These are phyloP conservation scores for Pangasius mekongensis DNA, from an alignment of 2,797 vertebrate species.

Conservation along the genomic window DNA sequence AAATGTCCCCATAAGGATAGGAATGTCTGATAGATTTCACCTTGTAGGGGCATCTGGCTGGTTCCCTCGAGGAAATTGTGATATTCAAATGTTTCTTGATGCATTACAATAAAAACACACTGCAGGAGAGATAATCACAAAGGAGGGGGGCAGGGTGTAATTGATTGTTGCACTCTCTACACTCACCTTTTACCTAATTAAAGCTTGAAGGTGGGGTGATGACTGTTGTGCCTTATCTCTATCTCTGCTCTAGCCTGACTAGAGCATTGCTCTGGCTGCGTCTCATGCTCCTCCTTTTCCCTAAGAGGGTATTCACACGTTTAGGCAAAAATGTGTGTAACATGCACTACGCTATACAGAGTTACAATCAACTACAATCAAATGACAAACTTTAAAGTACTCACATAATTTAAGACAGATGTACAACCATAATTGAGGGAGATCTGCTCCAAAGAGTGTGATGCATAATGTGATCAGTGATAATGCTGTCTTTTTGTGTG, in stretches of 20 bases:
- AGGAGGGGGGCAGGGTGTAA: conserved; percentile 42
- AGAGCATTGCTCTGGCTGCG: background rate
- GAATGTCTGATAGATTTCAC: background rate
- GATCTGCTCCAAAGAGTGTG: background rate
- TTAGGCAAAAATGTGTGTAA: background rate
- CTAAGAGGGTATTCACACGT: background rate
- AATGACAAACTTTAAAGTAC: background rate
- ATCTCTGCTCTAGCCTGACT: conserved; percentile 5
- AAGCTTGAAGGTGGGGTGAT: conserved; percentile 62
- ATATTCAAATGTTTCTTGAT: conserved; percentile 19
- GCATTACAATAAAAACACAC: conserved; percentile 28
- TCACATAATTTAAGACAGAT: background rate
- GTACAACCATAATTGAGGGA: background rate
- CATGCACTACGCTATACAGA: background rate
- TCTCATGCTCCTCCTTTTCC: background rate
- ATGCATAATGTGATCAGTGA: background rate
- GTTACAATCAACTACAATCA: background rate
- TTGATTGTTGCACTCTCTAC: conserved; percentile 67
- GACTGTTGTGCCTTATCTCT: conserved; percentile 62
- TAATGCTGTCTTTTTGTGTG: too few species aligned
- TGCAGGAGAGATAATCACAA: conserved; percentile 50
- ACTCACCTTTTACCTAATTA: conserved; percentile 70
- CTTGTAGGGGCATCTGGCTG: background rate
- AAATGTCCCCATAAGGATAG: background rate
- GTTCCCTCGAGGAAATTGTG: background rate